Evolutionary conservation across 2,888 invertebrate genomes (phyloP), one percentile per base, ranked within the genome.

Genomic region (Pimpla rufipes): DNA sequence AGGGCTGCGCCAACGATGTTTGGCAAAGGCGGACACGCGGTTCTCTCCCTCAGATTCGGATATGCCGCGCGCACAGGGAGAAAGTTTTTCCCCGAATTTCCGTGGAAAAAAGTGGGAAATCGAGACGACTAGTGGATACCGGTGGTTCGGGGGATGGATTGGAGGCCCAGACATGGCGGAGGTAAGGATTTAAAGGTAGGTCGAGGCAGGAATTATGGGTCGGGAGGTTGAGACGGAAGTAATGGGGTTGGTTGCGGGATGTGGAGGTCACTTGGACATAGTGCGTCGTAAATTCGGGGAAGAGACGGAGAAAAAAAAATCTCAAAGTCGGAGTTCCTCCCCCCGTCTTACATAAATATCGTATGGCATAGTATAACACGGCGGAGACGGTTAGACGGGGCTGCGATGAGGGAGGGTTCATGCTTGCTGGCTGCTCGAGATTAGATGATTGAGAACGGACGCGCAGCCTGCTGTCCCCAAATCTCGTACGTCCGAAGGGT

Each of bases 1-100:
- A 76, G 75, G 64, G 52, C 66, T 42, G 66, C 66, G 40, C 37
- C 52, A 66, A 66, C 66, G 52, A 76, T 76, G 75, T 52, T 76
- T 66, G 66, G 40, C 66, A 23, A 66, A 29, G 66, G 50, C 66
- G 75, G 29, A 55, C 66, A 76, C 42, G 75, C 40, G 40, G 66
- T 42, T 18, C 64, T 21, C 55, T 55, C 75, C 29, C 52, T 45
- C 55, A 40, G 42, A 66, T 66, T 62, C 35, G 52, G n/a, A n/a
- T 76, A 42, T 40, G 62, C 50, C 18, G 18, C 13, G 50, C 50
- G 10, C 13, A n/a, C n/a, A n/a, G n/a, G 55, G 75, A 13, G 55
- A 76, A 76, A 76, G 11, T 76, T 66, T 55, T 66, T 50, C 52
- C 11, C 40, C 29, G 66, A 47, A 62, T 35, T 66, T 66, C 40